Base-by-base conservation (phyloP, 1,140 invertebrate genomes). In the Gonioctena quinquepunctata region DNA sequence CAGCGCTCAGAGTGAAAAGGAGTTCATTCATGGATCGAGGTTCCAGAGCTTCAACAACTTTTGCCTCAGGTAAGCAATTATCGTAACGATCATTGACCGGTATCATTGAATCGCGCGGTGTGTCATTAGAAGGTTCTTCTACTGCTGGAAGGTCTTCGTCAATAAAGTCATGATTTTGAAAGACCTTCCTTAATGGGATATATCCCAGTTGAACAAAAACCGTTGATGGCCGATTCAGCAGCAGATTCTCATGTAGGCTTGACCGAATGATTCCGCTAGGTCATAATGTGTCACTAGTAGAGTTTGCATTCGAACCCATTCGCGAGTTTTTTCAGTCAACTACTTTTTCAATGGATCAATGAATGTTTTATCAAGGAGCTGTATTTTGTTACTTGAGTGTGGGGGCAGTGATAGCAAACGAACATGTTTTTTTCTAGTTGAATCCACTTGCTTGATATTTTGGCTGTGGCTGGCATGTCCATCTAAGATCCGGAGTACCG, bases 301-400 rank as follows among this genome's bases (percentile, higher is more conserved):
- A 61, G 52, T 16, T 60, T 68, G 66, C 56, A 61, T 68, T 61
- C 18, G n/a, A n/a, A n/a, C n/a, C n/a, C n/a, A n/a, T n/a, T n/a
- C n/a, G n/a, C 52, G 26, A 52, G 62, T 71, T 52, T 71, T 66
- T 68, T 71, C 69, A 61, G 22, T 68, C 16, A 56, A 68, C 28
- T 68, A 71, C n/a, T 16, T 70, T 50, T 72, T 77, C 8, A 76
- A 56, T n/a, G 78, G 73, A 23, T 64, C 66, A 73, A 82, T 81
- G 56, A 83, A 76, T 13, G 71, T 50, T 16, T 74, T 68, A 65
- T 83, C 83, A 11, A 82, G 65, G 18, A 82, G 81, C 65, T 84
- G 81, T 79, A 83, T 50, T 21, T 76, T 72, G 67, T 82, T 79
- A 3, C 74, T 81, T 25, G 57, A 68, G 54, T 84, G 82, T 7